Evolutionary conservation across 2,888 invertebrate species (phyloP).

Genomic region (Drosophila mercatorum): DNA sequence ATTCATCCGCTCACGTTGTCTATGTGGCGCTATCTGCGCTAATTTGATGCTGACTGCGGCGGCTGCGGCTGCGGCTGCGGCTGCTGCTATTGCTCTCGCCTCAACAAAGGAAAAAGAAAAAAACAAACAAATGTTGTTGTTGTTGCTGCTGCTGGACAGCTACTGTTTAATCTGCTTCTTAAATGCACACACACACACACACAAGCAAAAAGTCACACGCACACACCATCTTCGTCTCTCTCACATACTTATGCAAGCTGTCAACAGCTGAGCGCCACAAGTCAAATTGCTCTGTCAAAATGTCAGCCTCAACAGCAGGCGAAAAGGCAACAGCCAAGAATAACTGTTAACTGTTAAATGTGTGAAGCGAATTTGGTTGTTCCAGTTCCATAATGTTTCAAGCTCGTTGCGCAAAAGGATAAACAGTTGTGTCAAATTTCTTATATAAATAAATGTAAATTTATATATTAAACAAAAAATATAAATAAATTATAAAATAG

Average conservation of each 20-base stretch:
- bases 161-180: constrained; percentile 39
- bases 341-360: constrained; percentile 6
- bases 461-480: neutral
- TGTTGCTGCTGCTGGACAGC: constrained; percentile 28
- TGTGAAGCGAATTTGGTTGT: constrained; percentile 11
- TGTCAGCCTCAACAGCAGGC: constrained; percentile 24
- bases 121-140: too few species aligned
- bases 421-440: neutral
- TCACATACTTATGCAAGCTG: constrained; percentile 30
- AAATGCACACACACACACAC: neutral
- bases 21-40: constrained; percentile 46
- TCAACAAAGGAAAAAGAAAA: neutral
- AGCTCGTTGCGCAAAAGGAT: neutral
- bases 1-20: constrained; percentile 36
- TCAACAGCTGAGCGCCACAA: constrained; percentile 36
- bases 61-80: neutral
- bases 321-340: neutral
- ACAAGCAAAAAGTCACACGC: neutral
- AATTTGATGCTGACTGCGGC: constrained; percentile 44
- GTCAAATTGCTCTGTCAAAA: constrained; percentile 37
- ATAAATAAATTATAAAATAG: too few species aligned
- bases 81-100: constrained; percentile 10
- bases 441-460: neutral
- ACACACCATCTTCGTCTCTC: constrained; percentile 14
- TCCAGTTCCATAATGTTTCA: constrained; percentile 10